phyloP scores from a whole-genome alignment of 2,888 invertebrate species.

The Drosophila gaucha region DNA sequence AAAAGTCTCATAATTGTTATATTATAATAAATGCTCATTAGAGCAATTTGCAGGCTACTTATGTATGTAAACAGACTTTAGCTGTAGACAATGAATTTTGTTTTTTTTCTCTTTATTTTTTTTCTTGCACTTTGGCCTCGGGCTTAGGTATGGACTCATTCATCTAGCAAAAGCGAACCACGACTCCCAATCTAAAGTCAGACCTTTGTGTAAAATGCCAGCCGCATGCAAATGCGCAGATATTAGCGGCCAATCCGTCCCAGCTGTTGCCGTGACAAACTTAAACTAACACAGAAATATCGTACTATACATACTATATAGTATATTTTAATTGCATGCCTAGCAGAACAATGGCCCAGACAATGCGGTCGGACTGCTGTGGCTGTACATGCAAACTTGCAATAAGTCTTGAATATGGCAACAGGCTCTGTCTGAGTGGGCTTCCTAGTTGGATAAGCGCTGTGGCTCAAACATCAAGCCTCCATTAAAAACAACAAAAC shows the following conservation, averaged over 20 bases:
- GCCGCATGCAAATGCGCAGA: constrained; percentile 72
- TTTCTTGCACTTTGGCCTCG: constrained; percentile 52
- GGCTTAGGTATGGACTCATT: constrained; percentile 45
- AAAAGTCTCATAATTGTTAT: constrained; percentile 71
- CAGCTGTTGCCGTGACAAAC: constrained; percentile 40
- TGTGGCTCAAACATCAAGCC: neutral
- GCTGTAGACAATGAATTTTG: constrained; percentile 71
- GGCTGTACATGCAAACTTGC: constrained; percentile 35
- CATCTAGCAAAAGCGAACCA: constrained; percentile 20
- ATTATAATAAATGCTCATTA: constrained; percentile 39
- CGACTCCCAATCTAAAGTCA: constrained; percentile 41
- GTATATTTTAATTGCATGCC: constrained; percentile 70
- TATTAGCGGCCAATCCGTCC: constrained; percentile 42
- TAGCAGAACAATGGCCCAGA: constrained; percentile 65
- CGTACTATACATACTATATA: constrained; percentile 5
- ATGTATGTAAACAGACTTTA: constrained; percentile 62
- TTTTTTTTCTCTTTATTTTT: no score
- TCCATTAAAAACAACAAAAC: neutral
- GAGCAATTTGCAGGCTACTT: constrained; percentile 65
- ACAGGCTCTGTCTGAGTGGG: constrained; percentile 3
- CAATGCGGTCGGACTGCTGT: constrained; percentile 25
- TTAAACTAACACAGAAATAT: constrained; percentile 36
- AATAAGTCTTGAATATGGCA: constrained; percentile 40
- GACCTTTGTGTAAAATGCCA: constrained; percentile 72
- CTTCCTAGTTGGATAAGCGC: constrained; percentile 28